These are phyloP conservation scores for Zosterops hypoxanthus DNA, from an alignment of 2,113 vertebrate genomes.

Conservation along the genomic window DNA sequence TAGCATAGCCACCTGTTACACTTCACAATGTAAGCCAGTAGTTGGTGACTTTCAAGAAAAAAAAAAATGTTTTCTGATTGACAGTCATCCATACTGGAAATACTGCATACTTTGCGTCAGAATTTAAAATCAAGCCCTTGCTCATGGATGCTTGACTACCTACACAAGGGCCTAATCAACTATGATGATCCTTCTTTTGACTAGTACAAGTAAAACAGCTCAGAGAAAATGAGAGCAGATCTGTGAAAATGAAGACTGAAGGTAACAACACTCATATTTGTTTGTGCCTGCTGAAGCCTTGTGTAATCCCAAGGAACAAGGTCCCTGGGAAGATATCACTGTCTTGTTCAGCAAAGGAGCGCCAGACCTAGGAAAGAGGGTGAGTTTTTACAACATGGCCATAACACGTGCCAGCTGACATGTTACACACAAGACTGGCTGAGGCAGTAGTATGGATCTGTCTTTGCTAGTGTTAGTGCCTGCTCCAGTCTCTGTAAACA, in stretches of 20 bases:
- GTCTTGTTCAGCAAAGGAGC: not conserved
- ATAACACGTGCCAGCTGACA: constrained; percentile 12
- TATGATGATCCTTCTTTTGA: not conserved
- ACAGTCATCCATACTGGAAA: not conserved
- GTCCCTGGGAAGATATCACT: not conserved
- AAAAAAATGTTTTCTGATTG: not conserved
- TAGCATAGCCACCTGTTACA: not conserved
- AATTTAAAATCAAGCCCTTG: not conserved
- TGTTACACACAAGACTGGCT: constrained; percentile 2
- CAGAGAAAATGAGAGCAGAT: not conserved
- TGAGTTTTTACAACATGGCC: constrained; percentile 4
- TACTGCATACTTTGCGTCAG: not conserved
- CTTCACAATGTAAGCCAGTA: not conserved
- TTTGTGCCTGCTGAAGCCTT: not conserved
- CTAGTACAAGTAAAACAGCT: not conserved
- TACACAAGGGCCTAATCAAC: not conserved
- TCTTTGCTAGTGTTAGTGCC: not conserved
- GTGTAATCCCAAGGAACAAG: not conserved
- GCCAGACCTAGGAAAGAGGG: not conserved
- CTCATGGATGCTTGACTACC: not conserved
- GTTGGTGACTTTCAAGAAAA: not conserved
- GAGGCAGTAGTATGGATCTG: constrained; percentile 4
- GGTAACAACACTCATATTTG: not conserved
- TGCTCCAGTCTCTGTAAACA: constrained; percentile 19
- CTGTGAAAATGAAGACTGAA: not conserved